Evolutionary conservation across 2,888 invertebrate genomes (phyloP), one percentile per base, ranked within the genome.

Genomic region (Tineola bisselliella): DNA sequence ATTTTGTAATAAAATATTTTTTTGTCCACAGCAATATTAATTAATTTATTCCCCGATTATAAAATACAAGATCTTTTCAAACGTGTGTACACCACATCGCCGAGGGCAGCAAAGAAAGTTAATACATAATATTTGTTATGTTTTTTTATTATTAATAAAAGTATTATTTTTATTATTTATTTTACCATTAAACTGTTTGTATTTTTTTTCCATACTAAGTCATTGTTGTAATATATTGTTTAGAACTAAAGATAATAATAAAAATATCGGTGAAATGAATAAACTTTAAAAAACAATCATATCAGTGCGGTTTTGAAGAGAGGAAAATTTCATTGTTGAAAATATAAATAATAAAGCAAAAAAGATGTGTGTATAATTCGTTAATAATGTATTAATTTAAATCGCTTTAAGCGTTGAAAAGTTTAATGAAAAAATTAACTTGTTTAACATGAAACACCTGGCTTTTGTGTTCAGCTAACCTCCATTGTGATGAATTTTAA

Each of bases 31-130:
- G 87, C 77, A 5, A 74, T 77, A 4, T 74, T 95, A 61, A 90
- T 91, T 64, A 92, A 92, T 63, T 79, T 95, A 48, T 95, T 96
- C 73, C 94, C 94, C 0, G 92, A 93, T 66, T 93, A 94, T 74
- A 91, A 93, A 67, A 90, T 95, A 66, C 82, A 88, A 48, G 89
- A 90, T 54, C 84, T 93, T 65, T 92, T 94, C 77, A 89, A 90
- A 67, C 92, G 91, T 73, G 79, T 95, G 44, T 93, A 95, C 75
- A 90, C 92, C 0, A 89, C 89, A 68, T 91, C 91, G 13, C 88
- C 89, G 17, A 69, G 86, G 61, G 84, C 84, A 62, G 74, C 77
- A 56, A 25, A 12, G 19, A 54, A 25, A 6, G 6, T 6, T 25
- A 25, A 25, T 25, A 4, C 25, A 25, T 25, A 25, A 25, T 25